Base-by-base conservation (phyloP, 2,797 vertebrate species). In the Furcifer pardalis region DNA sequence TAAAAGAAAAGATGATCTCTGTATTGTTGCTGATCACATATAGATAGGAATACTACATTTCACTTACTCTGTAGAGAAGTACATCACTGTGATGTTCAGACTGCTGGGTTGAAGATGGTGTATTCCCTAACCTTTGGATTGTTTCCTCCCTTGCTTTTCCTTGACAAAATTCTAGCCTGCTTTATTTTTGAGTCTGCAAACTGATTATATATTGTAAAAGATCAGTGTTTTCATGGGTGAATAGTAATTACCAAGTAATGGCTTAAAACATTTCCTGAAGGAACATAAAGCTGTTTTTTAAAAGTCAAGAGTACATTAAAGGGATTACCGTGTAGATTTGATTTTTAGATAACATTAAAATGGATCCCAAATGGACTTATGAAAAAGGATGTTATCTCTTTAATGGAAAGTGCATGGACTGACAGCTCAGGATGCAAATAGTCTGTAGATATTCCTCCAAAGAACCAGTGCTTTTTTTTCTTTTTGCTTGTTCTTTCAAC, bases 361-460 rank as follows among this genome's bases (percentile, higher is more conserved):
- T 96, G 96, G 96, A 97, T 97, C 97, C 96, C 97, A 98, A 98
- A 98, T 97, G 97, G 97, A 96, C 96, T 97, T 97, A 96, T 93
- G 97, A 97, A 97, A 97, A 97, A 90, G 96, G 97, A 97, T 97
- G 96, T 96, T 98, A 97, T 99, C 97, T 97, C 96, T 97, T 96
- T 98, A 98, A 98, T 98, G 97, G 97, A 97, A 97, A 97, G 96
- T 97, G 96, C 97, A 97, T 96, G 97, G 96, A 96, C 97, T 94
- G 96, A 97, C 97, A 97, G 97, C 97, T 97, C 95, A 96, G 95
- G 95, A 95, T 96, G 96, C 96, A 96, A 95, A 97, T 96, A 93
- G 96, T 96, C 94, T 94, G 89, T 77, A 96, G 95, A 96, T 96
- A 95, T 94, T 96, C 93, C 95, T 93, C 93, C 88, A 94, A 92